Evolutionary conservation across 2,888 invertebrate genomes (phyloP).

Genomic region (Adineta ricciae): DNA sequence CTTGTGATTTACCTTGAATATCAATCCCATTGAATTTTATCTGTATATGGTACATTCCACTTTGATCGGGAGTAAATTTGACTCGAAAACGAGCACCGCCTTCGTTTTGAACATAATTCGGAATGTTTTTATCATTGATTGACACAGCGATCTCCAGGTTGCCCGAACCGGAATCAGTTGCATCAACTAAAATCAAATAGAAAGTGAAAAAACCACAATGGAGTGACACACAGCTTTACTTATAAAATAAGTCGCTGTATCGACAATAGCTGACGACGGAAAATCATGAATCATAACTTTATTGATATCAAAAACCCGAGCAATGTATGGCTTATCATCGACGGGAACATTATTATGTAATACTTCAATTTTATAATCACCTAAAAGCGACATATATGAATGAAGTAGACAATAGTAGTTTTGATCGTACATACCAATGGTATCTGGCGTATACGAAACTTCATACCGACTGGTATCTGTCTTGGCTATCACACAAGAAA

Average conservation of each 20-base stretch:
- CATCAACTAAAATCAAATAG: constrained; percentile 47
- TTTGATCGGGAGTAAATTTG: constrained; percentile 76
- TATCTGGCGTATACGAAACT: neutral
- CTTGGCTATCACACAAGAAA: neutral
- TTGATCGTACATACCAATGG: neutral
- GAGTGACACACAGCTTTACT: too few species aligned
- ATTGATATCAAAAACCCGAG: constrained; percentile 18
- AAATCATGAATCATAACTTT: neutral
- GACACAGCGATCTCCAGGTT: constrained; percentile 53
- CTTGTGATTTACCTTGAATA: constrained; percentile 39
- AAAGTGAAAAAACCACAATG: constrained; percentile 51
- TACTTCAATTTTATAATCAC: constrained; percentile 6
- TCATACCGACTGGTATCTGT: neutral
- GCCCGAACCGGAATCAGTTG: constrained; percentile 40
- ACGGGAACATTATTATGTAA: neutral
- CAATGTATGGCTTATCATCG: neutral
- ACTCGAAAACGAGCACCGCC: constrained; percentile 67
- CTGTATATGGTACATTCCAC: constrained; percentile 79
- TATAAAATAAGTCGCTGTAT: constrained; percentile 57
- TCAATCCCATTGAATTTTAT: constrained; percentile 60
- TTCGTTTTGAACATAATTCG: constrained; percentile 53
- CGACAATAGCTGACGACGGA: constrained; percentile 44
- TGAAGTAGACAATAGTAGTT: neutral
- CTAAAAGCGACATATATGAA: neutral
- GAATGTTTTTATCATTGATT: constrained; percentile 58